Evolutionary conservation across 2,797 vertebrate genomes (phyloP).

Genomic region (Pempheris klunzingeri): DNA sequence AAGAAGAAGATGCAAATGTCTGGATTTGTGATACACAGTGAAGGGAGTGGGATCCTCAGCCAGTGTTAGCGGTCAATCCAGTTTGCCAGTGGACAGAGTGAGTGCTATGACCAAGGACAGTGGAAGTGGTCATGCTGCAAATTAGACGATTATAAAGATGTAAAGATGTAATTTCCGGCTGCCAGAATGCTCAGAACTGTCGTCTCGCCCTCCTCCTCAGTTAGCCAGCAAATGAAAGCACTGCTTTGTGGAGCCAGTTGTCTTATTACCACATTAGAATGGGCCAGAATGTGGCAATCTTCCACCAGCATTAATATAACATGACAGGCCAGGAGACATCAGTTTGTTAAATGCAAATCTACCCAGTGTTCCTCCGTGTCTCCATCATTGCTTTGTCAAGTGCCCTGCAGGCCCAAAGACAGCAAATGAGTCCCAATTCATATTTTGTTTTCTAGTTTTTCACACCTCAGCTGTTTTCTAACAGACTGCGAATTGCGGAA

Average conservation of each 20-base stretch:
- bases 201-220: conserved; percentile 46
- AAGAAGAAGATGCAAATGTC: conserved; percentile 74
- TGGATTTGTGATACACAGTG: conserved; percentile 72
- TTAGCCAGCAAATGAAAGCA: conserved; percentile 54
- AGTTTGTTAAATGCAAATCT: conserved; percentile 87
- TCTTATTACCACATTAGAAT: conserved; percentile 78
- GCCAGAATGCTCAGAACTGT: conserved; percentile 52
- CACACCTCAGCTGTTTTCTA: conserved; percentile 80
- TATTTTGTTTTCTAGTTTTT: conserved; percentile 70
- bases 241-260: conserved; percentile 62
- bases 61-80: conserved; percentile 52
- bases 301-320: conserved; percentile 81
- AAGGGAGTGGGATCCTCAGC: conserved; percentile 58
- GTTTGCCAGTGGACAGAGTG: conserved; percentile 58
- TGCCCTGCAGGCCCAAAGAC: conserved; percentile 81
- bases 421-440: conserved; percentile 81
- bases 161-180: conserved; percentile 60
- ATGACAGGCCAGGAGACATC: conserved; percentile 84
- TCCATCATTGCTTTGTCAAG: conserved; percentile 86
- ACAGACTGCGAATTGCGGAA: conserved; percentile 55
- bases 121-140: conserved; percentile 61
- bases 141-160: conserved; percentile 73
- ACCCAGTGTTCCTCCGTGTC: conserved; percentile 77
- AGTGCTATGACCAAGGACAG: conserved; percentile 55
- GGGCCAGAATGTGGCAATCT: conserved; percentile 70